These are phyloP conservation scores for Drosophila mettleri DNA, from an alignment of 2,888 invertebrate genomes.

Conservation along the genomic window DNA sequence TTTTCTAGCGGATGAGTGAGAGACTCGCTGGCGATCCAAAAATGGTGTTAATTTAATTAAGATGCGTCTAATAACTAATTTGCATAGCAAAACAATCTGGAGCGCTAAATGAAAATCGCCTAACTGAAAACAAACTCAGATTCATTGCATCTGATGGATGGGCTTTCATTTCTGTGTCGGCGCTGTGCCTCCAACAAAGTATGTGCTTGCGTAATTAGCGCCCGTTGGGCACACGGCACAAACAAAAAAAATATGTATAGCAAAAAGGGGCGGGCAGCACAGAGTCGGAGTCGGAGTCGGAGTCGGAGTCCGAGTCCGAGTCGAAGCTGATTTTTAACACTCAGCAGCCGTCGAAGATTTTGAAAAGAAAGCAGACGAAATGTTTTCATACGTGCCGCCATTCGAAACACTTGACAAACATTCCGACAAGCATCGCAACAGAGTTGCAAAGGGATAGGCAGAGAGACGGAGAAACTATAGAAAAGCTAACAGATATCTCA, in stretches of 20 bases:
- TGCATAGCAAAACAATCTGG: constrained; percentile 64
- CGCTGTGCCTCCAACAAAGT: constrained; percentile 23
- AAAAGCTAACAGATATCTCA: constrained; percentile 46
- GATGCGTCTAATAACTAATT: constrained; percentile 66
- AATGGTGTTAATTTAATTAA: constrained; percentile 76
- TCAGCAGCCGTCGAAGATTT: constrained; percentile 33
- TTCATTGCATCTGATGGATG: constrained; percentile 15
- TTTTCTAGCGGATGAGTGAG: constrained; percentile 1
- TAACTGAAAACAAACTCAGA: constrained; percentile 16
- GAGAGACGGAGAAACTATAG: constrained; percentile 36
- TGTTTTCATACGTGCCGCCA: constrained; percentile 59
- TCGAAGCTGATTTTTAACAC: constrained; percentile 35
- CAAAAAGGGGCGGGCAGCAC: constrained; percentile 43
- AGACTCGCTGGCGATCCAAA: constrained; percentile 22
- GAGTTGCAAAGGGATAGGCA: constrained; percentile 18
- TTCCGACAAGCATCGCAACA: constrained; percentile 34
- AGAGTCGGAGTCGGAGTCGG: constrained; percentile 14
- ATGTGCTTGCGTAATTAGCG: constrained; percentile 77
- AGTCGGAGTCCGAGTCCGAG: constrained; percentile 30
- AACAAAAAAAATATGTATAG: constrained; percentile 52
- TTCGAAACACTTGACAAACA: constrained; percentile 72
- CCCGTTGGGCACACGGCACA: constrained; percentile 36
- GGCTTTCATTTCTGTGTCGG: constrained; percentile 46
- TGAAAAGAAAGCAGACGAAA: constrained; percentile 59
- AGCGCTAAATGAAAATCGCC: constrained; percentile 60